Conservation (phyloP, 2,888 invertebrate genomes). For the Drosophila affinis region DNA sequence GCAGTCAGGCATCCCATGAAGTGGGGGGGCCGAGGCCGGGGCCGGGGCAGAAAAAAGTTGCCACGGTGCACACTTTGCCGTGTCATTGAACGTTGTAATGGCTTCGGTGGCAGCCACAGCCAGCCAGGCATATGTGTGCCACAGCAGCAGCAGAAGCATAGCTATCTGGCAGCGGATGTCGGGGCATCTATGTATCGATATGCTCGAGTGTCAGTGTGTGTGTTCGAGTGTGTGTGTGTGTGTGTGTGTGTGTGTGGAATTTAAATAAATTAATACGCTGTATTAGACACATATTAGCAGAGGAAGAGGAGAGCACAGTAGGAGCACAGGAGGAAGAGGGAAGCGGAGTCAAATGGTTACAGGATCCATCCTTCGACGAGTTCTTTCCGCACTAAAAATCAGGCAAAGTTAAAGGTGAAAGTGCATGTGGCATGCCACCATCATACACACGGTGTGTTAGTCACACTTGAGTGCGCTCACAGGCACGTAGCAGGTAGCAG, state of each 20-base stretch:
- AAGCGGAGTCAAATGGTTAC: constrained; percentile 5
- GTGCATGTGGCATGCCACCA: constrained; percentile 49
- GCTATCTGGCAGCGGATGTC: constrained; percentile 38
- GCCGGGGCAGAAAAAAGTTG: constrained; percentile 44
- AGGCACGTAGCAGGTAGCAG: constrained; percentile 7
- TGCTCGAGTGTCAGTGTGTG: not conserved
- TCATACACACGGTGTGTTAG: constrained; percentile 46
- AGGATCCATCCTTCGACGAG: constrained; percentile 26
- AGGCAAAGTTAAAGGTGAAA: constrained; percentile 70
- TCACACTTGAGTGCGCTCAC: constrained; percentile 53
- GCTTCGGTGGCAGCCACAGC: constrained; percentile 46
- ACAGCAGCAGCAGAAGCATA: constrained; percentile 20
- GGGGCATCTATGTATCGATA: constrained; percentile 18
- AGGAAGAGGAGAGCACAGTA: constrained; percentile 7
- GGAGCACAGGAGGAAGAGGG: not conserved
- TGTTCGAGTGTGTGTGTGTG: not conserved
- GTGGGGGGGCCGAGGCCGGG: constrained; percentile 10
- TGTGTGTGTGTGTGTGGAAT: constrained; percentile 49
- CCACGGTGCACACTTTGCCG: constrained; percentile 69
- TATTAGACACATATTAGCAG: constrained; percentile 75
- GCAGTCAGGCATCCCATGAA: constrained; percentile 44
- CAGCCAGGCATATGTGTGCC: constrained; percentile 37
- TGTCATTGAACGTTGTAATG: constrained; percentile 77
- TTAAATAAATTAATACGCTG: constrained; percentile 78
- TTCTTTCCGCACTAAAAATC: constrained; percentile 58